Base-by-base conservation (phyloP, 2,888 invertebrate species). In the Eucriotettix oculatus region DNA sequence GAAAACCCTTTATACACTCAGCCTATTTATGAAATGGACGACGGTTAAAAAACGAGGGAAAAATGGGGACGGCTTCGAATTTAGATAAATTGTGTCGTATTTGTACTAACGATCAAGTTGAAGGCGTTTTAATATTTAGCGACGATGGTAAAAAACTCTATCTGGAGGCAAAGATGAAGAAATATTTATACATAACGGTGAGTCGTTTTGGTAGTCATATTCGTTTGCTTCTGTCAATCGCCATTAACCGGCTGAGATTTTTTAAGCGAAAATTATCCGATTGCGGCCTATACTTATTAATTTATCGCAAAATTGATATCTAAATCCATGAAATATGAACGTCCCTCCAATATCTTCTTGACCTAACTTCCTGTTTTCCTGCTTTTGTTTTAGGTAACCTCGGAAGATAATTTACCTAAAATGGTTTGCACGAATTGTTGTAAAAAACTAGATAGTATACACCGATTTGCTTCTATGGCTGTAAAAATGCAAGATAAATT, bases 121-220 rank as follows among this genome's bases (percentile, higher is more conserved):
- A 69, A 59, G 79, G 81, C 59, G 74, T 84, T 66, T 78, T 79
- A 75, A 78, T 84, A 73, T 84, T 82, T 70, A 79, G 82, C 68
- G 78, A 80, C 68, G 82, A 84, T 74, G 83, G 84, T 62, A 79
- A 80, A 71, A 78, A 78, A 68, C 78, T 80, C 74, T 78, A 80
- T 68, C 75, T 85, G 62, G 79, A 81, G 69, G 79, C 80, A 64
- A 84, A 84, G 75, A 80, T 86, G 66, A 79, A 78, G 69, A 82
- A 81, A 75, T 85, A 85, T 75, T 76, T 85, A 66, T 78, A 81
- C 68, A 79, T 86, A 68, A 78, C 81, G 78, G 85, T 85, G 71
- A 74, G 74, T 71, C 29, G 29, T 29, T 29, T 29, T 29, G 29
- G 29, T 29, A 29, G 29, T 29, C 29, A 29, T 29, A 29, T 63